These are phyloP conservation scores for Brachynemurus nebulosus DNA, from an alignment of 2,888 invertebrate genomes.

Conservation along the genomic window DNA sequence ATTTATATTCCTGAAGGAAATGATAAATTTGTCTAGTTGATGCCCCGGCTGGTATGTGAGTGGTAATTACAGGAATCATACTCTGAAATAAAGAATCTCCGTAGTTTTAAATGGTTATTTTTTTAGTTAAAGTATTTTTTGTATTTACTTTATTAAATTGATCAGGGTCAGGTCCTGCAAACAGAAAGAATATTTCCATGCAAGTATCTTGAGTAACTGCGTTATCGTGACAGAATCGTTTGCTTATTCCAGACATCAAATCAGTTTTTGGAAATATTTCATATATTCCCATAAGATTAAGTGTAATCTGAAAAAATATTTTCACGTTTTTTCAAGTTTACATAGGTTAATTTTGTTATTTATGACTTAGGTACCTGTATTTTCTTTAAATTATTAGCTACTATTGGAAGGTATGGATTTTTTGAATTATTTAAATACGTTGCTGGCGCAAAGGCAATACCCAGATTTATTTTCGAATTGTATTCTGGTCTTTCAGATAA, in stretches of 20 bases:
- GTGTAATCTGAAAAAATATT: conserved; percentile 3
- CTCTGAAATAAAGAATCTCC: conserved; percentile 31
- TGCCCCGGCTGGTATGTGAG: conserved; percentile 38
- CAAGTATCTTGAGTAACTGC: conserved; percentile 44
- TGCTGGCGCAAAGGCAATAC: conserved; percentile 43
- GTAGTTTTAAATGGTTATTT: too few species aligned
- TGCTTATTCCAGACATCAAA: conserved; percentile 36
- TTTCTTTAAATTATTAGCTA: conserved; percentile 22
- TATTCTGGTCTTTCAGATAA: conserved; percentile 37
- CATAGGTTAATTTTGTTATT: too few species aligned
- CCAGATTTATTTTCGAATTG: conserved; percentile 36
- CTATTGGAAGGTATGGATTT: conserved; percentile 30
- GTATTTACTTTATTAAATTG: conserved; percentile 41
- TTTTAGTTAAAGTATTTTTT: too few species aligned
- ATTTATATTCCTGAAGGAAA: conserved; percentile 35
- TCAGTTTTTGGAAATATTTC: conserved; percentile 20
- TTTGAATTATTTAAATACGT: conserved; percentile 35
- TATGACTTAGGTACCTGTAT: conserved; percentile 2
- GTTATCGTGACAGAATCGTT: conserved; percentile 39
- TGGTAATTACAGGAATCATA: conserved; percentile 37
- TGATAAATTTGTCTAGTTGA: conserved; percentile 37
- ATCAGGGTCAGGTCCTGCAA: conserved; percentile 44
- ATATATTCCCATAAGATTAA: conserved; percentile 1
- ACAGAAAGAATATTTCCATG: conserved; percentile 47
- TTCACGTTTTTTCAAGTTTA: too few species aligned